Evolutionary conservation across 2,797 vertebrate species (phyloP).

Genomic region (Phrynocephalus guinanensis): DNA sequence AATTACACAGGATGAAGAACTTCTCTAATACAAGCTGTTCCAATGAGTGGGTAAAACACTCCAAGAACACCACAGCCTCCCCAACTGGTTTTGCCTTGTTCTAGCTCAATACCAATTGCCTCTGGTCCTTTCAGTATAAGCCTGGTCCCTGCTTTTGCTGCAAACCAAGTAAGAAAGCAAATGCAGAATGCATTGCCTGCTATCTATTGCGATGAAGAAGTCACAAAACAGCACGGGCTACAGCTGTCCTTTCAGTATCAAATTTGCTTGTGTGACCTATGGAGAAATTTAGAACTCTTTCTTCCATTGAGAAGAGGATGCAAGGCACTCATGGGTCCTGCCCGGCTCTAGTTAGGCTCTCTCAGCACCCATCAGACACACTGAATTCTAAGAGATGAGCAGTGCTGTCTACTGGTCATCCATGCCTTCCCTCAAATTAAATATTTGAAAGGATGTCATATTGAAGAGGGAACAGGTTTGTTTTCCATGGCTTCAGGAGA

Average conservation of each 20-base stretch:
- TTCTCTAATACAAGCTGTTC: not conserved
- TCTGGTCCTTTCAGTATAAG: not conserved
- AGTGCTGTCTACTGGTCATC: not conserved
- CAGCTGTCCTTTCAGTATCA: not conserved
- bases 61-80: not conserved
- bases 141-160: not conserved
- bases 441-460: too few species aligned
- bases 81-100: not conserved
- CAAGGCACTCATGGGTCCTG: not conserved
- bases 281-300: not conserved
- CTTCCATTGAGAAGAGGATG: not conserved
- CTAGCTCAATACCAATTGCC: not conserved
- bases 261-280: not conserved
- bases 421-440: not conserved
- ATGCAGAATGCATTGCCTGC: not conserved
- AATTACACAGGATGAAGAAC: not conserved
- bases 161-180: not conserved
- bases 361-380: too few species aligned
- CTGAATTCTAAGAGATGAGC: too few species aligned
- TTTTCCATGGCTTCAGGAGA: too few species aligned
- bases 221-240: not conserved
- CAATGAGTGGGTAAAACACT: not conserved
- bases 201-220: not conserved
- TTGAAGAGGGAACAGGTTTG: too few species aligned
- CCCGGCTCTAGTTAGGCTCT: not conserved